Evolutionary conservation across 2,113 vertebrate species (phyloP).

Genomic region (Acrocephalus kingi): DNA sequence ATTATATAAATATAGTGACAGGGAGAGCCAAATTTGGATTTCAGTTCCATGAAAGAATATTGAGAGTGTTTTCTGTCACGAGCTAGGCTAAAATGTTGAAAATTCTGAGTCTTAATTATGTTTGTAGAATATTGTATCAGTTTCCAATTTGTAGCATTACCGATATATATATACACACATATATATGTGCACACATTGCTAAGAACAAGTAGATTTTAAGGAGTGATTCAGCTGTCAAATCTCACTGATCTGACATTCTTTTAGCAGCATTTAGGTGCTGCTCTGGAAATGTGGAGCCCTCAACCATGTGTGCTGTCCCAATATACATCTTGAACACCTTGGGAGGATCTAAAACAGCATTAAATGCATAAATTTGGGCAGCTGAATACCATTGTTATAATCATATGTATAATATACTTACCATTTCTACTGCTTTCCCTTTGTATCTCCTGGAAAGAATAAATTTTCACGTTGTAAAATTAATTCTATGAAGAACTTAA

Average conservation of each 20-base stretch:
- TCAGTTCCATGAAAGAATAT: background rate
- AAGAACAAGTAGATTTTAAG: background rate
- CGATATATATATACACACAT: accelerated
- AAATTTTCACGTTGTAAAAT: background rate
- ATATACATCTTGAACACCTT: background rate
- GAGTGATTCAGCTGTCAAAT: background rate
- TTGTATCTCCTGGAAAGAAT: background rate
- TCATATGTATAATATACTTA: background rate
- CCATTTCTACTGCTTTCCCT: background rate
- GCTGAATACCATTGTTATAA: background rate
- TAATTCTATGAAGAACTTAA: background rate
- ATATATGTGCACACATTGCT: background rate
- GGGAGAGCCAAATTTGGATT: background rate
- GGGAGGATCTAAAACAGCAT: background rate
- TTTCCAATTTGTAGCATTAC: background rate
- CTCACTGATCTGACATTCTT: background rate
- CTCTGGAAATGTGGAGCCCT: background rate
- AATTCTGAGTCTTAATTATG: background rate
- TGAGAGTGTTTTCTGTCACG: background rate
- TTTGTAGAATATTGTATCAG: background rate
- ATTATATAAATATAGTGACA: background rate
- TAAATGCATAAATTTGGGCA: background rate
- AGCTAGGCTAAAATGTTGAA: background rate
- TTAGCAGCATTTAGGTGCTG: background rate
- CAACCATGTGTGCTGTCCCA: background rate